Conservation (phyloP, 1,140 invertebrate genomes). For the Bombus waltoni region DNA sequence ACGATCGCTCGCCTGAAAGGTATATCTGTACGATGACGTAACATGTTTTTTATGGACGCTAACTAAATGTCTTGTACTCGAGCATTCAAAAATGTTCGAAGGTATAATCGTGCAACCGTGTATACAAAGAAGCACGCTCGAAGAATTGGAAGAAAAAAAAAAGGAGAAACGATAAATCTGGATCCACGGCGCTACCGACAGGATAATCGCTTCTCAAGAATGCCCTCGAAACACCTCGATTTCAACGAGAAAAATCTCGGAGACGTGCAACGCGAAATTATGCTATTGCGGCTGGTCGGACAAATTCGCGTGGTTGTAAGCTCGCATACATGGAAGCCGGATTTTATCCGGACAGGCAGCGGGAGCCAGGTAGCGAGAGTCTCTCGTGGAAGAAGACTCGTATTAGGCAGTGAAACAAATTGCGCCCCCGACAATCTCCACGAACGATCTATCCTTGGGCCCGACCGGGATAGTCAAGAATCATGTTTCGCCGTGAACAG, state of each 20-base stretch:
- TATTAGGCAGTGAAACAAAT: conserved; percentile 78
- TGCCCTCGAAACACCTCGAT: not conserved
- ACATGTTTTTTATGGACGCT: no score
- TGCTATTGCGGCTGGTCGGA: conserved; percentile 26
- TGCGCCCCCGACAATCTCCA: conserved; percentile 70
- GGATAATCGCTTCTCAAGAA: not conserved
- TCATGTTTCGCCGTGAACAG: conserved; percentile 73
- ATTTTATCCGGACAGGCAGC: conserved; percentile 47
- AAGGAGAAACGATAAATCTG: not conserved
- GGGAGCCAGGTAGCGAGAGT: conserved; percentile 59
- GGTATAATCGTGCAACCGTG: no score
- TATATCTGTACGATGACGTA: no score
- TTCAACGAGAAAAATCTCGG: not conserved
- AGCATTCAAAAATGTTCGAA: no score
- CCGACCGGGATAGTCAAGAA: conserved; percentile 71
- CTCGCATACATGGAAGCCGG: conserved; percentile 48
- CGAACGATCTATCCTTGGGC: conserved; percentile 75
- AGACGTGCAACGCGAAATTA: conserved; percentile 26
- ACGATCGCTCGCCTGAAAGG: no score
- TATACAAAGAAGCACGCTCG: no score
- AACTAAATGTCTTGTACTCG: no score
- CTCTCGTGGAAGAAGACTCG: conserved; percentile 69
- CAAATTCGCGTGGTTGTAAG: conserved; percentile 50
- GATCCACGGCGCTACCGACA: not conserved
- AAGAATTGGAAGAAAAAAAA: not conserved